phyloP scores from a whole-genome alignment of 2,113 vertebrate species.

The Entelurus aequoreus region DNA sequence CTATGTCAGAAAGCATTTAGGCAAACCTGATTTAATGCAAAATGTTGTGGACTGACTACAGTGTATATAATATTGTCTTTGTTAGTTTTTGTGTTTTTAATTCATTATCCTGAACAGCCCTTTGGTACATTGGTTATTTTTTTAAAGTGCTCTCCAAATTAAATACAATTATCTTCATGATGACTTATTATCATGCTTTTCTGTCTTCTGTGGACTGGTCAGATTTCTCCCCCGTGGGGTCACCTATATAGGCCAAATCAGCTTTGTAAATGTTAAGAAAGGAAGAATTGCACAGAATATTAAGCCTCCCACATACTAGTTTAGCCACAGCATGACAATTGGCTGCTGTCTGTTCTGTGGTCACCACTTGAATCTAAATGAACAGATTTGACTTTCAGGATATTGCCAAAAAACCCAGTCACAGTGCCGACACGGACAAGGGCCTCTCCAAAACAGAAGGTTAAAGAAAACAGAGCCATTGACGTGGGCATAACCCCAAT shows the following conservation, averaged over 20 bases:
- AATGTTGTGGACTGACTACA: too few species aligned
- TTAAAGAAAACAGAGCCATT: slow-evolving; percentile 51
- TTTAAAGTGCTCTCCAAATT: too few species aligned
- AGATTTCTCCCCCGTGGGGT: neutral
- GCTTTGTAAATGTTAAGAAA: slow-evolving; percentile 23
- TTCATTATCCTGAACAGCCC: too few species aligned
- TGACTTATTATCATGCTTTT: neutral
- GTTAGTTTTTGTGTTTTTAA: too few species aligned
- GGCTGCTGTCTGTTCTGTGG: slow-evolving; percentile 63
- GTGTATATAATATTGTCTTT: too few species aligned
- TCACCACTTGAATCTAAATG: slow-evolving; percentile 79
- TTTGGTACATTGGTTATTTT: too few species aligned
- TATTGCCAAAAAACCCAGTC: slow-evolving; percentile 69
- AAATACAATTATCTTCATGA: too few species aligned
- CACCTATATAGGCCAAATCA: slow-evolving; percentile 4
- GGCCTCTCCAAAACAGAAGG: slow-evolving; percentile 54
- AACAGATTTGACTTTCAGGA: slow-evolving; percentile 77
- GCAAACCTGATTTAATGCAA: too few species aligned
- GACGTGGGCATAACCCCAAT: slow-evolving; percentile 56
- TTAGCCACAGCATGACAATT: slow-evolving; percentile 50
- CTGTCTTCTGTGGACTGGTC: neutral
- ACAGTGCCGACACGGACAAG: slow-evolving; percentile 59
- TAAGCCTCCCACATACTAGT: slow-evolving; percentile 30
- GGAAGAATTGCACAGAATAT: slow-evolving; percentile 35
- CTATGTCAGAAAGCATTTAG: too few species aligned